These are phyloP conservation scores for Neoarius graeffei DNA, from an alignment of 2,113 vertebrate genomes.

Conservation along the genomic window DNA sequence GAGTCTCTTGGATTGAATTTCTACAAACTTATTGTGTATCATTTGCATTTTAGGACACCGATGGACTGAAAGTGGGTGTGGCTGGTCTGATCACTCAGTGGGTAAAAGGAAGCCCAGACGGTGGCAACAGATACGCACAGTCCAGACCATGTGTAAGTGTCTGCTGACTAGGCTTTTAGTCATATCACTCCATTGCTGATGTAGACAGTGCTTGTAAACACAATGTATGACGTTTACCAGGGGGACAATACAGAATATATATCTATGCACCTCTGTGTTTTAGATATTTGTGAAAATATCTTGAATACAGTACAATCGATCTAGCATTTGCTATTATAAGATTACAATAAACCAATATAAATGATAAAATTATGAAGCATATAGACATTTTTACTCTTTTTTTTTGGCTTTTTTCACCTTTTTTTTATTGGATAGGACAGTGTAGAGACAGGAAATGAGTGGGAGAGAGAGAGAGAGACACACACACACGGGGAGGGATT, in stretches of 20 bases:
- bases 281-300: not conserved
- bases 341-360: not conserved
- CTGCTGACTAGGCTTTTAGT: not conserved
- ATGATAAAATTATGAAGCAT: not conserved
- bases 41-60: slow-evolving; percentile 68
- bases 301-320: not conserved
- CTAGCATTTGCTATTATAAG: not conserved
- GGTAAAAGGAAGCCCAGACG: slow-evolving; percentile 71
- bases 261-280: not conserved
- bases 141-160: slow-evolving; percentile 68
- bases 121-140: slow-evolving; percentile 49
- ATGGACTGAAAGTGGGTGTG: slow-evolving; percentile 77
- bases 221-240: not conserved
- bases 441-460: no score
- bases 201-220: not conserved
- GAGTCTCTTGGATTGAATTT: not conserved
- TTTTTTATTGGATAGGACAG: no score
- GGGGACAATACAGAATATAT: not conserved
- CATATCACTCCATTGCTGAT: not conserved
- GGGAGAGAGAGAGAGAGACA: no score
- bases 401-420: no score
- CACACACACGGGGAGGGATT: no score
- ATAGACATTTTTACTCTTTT: not conserved
- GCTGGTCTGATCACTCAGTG: slow-evolving; percentile 75
- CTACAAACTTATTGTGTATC: not conserved